Base-by-base conservation (phyloP, 2,113 vertebrate species). In the Cyanoramphus novaezelandiae region DNA sequence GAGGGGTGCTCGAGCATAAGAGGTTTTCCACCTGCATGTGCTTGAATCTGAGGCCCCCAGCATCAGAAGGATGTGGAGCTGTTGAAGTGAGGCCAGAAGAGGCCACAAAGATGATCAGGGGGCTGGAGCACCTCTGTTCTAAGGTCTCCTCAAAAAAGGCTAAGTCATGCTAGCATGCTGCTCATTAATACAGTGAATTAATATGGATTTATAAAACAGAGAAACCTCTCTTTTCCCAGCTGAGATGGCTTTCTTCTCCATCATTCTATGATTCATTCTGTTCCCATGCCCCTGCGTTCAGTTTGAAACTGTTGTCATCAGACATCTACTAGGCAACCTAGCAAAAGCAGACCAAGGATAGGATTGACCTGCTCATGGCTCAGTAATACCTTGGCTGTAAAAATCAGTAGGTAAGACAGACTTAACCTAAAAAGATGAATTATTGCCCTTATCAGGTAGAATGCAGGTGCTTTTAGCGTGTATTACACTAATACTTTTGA, bases 21-120 rank as follows among this genome's bases (percentile, higher is more conserved):
- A 13, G 8, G 2, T 81, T 19, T 69, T 20, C 28, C 6, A 1
- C 17, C 19, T 8, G 6, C 7, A 0, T 0, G 4, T 10, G 13
- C n/a, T 46, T 47, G n/a, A 43, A 28, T 59, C 57, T 59, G 33
- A 59, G 21, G 6, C 33, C 21, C 20, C n/a, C 33, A 7, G 3
- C 33, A 35, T 35, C 13, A 35, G 57, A 24, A 59, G 13, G 33
- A 59, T 35, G 33, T 7, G 21, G 57, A 59, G 33, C 57, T 35
- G 57, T 24, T 10, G 33, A 21, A 59, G 33, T 10, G 57, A 35
- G 57, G 21, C 33, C 57, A 59, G 21, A 24, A 21, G 33, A 16
- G 57, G 57, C 57, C 21, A 59, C 33, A 4, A 35, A 35, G 57
- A 35, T 35, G 57, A 35, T 59, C 33, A 59, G 57, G 33, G 33